Base-by-base conservation (phyloP, 2,888 invertebrate genomes). In the Macroteleia sp. region DNA sequence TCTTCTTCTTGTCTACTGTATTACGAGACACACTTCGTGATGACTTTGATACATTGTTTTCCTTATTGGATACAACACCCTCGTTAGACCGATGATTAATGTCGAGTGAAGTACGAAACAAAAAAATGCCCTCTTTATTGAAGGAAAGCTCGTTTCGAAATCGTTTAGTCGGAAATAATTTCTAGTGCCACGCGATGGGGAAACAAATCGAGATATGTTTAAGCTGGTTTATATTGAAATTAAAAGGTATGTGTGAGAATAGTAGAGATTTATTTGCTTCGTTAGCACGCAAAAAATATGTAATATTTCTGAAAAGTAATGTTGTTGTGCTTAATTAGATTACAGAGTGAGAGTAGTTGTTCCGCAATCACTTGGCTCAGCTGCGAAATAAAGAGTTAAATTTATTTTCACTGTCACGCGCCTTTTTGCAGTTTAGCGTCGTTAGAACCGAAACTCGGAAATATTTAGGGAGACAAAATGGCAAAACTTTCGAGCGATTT, bases 11-110 rank as follows among this genome's bases (percentile, higher is more conserved):
- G 71, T 54, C 61, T 73, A 66, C 61, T 73, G 56, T 62, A 56
- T 56, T 69, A 62, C 52, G 57, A 54, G 44, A 56, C 44, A 67
- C 67, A 48, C 46, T 54, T 61, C 30, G 59, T 12, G 48, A 75
- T 62, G 67, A 69, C 67, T 75, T 62, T 69, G 75, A 75, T 76
- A 52, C 57, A 76, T 70, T 76, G 76, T 64, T 64, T 57, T 57
- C 64, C 41, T 69, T 61, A 69, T 70, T 64, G 67, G 57, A 56
- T 62, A 69, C 62, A 76, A 57, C 69, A 61, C 52, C 67, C 67
- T 61, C 48, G 74, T 75, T 67, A 67, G 54, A 44, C 41, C 59
- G 74, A 54, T 67, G 62, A 69, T 62, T 75, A 75, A 75, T 69
- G 62, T 41, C 64, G 17, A 66, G 44, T n/a, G n/a, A n/a, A n/a